Conservation (phyloP, 2,797 vertebrate genomes). For the Liparis tanakae region DNA sequence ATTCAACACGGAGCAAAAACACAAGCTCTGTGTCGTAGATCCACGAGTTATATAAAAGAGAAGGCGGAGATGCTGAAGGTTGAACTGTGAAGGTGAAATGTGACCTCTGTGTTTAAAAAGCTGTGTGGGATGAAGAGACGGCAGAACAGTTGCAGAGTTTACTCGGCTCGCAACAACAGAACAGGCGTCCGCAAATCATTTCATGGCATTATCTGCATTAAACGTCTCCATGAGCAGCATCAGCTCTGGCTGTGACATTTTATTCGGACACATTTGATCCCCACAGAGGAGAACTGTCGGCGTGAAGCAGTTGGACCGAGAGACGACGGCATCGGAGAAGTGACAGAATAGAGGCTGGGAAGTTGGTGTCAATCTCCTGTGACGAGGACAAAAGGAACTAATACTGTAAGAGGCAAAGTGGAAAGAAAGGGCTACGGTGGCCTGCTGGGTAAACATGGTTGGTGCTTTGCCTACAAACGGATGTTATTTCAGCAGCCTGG, state of each 20-base stretch:
- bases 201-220: conserved; percentile 3
- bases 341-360: conserved; percentile 43
- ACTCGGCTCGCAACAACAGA: conserved; percentile 12
- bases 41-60: conserved; percentile 45
- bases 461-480: conserved; percentile 11
- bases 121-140: conserved; percentile 42
- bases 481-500: not conserved
- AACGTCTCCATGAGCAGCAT: not conserved
- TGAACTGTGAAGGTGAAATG: conserved; percentile 42
- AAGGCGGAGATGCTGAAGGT: conserved; percentile 28
- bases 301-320: conserved; percentile 35
- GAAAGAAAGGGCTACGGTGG: not conserved
- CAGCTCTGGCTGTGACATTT: not conserved
- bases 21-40: conserved; percentile 10
- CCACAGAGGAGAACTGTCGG: conserved; percentile 35
- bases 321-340: conserved; percentile 21
- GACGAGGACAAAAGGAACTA: conserved; percentile 8
- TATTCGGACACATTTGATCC: conserved; percentile 21
- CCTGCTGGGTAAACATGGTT: not conserved
- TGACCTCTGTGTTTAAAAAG: conserved; percentile 34
- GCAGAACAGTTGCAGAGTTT: not conserved
- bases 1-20: conserved; percentile 12
- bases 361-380: not conserved
- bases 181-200: not conserved
- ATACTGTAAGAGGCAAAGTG: not conserved